Evolutionary conservation across 2,888 invertebrate species (phyloP).

Genomic region (Philonicus albiceps): DNA sequence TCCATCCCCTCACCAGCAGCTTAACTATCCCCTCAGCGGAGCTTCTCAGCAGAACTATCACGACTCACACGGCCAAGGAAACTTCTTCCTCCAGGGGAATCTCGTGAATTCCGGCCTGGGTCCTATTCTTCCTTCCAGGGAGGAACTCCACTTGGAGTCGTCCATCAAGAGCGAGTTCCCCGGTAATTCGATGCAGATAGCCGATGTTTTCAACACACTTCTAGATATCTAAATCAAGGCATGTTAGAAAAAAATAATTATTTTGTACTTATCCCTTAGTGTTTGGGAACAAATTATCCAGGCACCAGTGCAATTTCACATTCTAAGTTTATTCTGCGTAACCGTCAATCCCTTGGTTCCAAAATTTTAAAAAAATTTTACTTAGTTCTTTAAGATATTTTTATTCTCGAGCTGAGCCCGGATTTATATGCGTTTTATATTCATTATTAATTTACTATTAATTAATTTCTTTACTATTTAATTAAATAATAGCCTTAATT

Average conservation of each 20-base stretch:
- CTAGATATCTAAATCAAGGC: neutral
- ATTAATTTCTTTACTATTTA: neutral
- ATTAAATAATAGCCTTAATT: neutral
- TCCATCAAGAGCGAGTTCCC: neutral
- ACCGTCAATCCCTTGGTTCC: neutral
- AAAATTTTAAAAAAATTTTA: neutral
- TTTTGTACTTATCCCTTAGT: neutral
- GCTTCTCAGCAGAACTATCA: neutral
- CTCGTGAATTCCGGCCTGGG: neutral
- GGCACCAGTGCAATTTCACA: neutral
- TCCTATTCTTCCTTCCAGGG: neutral
- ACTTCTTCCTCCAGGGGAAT: neutral
- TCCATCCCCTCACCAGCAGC: neutral
- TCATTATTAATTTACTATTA: neutral
- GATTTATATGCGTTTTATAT: neutral
- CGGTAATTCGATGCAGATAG: neutral
- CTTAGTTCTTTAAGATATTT: neutral
- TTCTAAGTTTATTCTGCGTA: neutral
- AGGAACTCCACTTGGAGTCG: neutral
- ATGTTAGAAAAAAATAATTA: neutral
- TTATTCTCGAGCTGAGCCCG: neutral
- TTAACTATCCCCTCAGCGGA: neutral
- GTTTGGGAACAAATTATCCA: neutral
- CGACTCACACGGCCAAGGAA: neutral
- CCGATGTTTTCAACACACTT: neutral